Percentiles rank a stretch among this genome's conserved stretches.
These are phyloP conservation scores for Ctenopoma multispine DNA, from an alignment of 2,797 vertebrate species.

Conservation along the genomic window DNA sequence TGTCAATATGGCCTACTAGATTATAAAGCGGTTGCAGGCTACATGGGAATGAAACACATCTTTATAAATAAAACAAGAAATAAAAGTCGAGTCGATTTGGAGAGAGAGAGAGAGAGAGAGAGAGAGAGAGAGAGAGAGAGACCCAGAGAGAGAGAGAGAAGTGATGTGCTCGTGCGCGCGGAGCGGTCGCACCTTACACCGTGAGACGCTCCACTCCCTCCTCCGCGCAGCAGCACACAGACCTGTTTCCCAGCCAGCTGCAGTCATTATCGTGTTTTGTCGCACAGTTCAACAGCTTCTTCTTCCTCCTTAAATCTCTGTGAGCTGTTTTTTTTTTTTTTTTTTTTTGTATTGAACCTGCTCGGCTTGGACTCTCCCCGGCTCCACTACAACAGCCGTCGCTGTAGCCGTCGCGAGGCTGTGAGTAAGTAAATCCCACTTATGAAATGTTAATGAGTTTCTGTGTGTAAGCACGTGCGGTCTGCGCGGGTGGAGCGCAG, in stretches of 20 bases:
- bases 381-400: neutral
- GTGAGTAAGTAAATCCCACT: conserved; percentile 49
- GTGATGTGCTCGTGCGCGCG: conserved; percentile 22
- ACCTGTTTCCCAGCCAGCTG: conserved; percentile 11
- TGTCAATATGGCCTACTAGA: neutral
- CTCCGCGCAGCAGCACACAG: neutral
- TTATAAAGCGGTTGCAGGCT: neutral
- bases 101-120: too few relatives aligned
- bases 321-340: too few relatives aligned
- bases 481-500: neutral
- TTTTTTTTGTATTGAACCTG: too few relatives aligned
- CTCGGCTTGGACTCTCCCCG: neutral
- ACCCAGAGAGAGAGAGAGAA: too few relatives aligned
- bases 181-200: conserved; percentile 48
- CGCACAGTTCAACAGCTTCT: neutral
- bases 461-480: neutral
- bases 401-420: conserved; percentile 17
- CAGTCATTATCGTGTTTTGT: neutral
- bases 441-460: conserved; percentile 1
- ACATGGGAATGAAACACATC: neutral
- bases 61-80: too few relatives aligned
- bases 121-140: too few relatives aligned
- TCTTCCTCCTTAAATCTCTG: neutral
- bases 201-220: conserved; percentile 13
- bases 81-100: neutral